Conservation (phyloP, 2,888 invertebrate species). For the Epirrhoe alternata region DNA sequence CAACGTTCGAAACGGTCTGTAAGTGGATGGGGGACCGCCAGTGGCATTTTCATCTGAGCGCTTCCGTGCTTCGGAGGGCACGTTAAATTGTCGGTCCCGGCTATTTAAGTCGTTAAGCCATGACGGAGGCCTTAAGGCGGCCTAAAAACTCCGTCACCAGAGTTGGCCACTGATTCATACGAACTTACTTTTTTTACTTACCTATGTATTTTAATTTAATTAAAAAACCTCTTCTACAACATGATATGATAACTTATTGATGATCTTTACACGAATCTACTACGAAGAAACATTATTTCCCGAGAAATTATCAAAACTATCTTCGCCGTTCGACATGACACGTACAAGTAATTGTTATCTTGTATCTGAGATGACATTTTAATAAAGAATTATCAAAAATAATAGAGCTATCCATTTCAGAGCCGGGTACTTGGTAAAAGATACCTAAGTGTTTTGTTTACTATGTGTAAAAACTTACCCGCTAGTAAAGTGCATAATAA, state of each 20-base stretch:
- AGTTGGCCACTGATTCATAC: too few relatives aligned
- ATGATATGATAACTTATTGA: neutral
- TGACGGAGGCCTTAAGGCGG: too few relatives aligned
- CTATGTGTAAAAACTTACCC: neutral
- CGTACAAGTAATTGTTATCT: conserved; percentile 7
- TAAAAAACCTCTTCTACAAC: neutral
- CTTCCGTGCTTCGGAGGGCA: too few relatives aligned
- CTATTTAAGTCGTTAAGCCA: too few relatives aligned
- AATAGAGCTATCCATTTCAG: conserved; percentile 30
- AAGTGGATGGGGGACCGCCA: too few relatives aligned
- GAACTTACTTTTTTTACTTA: too few relatives aligned
- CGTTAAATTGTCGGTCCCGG: too few relatives aligned
- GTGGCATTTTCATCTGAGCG: too few relatives aligned
- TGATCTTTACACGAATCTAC: neutral
- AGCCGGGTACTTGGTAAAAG: conserved; percentile 5
- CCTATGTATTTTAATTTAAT: neutral
- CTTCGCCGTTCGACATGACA: neutral
- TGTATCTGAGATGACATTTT: conserved; percentile 36
- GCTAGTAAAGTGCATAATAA: too few relatives aligned
- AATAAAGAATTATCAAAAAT: conserved; percentile 24
- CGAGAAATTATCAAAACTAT: neutral
- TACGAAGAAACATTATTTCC: neutral
- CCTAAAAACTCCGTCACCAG: too few relatives aligned
- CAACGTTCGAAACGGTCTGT: too few relatives aligned
- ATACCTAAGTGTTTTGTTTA: conserved; percentile 11